These are phyloP conservation scores for Callocephalon fimbriatum DNA, from an alignment of 2,113 vertebrate species.

Conservation along the genomic window DNA sequence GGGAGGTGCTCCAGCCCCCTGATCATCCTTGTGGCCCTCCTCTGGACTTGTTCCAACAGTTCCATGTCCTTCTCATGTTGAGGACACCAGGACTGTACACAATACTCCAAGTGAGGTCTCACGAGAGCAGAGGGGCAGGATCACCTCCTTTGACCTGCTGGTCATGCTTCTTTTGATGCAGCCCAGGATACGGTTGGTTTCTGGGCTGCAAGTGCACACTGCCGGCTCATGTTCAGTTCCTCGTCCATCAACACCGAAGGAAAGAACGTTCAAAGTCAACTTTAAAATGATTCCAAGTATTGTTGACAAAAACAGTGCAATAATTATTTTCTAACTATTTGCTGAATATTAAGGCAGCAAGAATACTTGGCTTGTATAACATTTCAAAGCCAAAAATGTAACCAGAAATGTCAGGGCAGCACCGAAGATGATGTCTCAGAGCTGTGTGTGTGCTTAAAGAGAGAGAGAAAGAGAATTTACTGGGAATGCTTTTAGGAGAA, in stretches of 20 bases:
- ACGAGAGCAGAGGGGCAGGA: too few relatives aligned
- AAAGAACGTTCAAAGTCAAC: not conserved
- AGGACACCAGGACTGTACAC: too few relatives aligned
- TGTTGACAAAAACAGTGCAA: not conserved
- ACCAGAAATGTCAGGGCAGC: not conserved
- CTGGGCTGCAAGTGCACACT: too few relatives aligned
- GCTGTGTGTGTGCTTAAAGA: not conserved
- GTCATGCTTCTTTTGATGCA: too few relatives aligned
- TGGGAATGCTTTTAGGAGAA: not conserved
- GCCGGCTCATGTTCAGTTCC: too few relatives aligned
- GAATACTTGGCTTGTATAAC: fast-evolving
- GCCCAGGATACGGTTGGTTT: too few relatives aligned
- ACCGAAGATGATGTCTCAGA: not conserved
- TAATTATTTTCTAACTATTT: not conserved
- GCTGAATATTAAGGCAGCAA: not conserved
- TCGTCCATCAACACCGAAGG: not conserved
- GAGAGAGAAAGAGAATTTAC: not conserved
- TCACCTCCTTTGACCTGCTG: too few relatives aligned
- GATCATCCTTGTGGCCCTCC: too few relatives aligned
- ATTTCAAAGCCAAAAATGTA: not conserved
- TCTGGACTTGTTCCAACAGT: too few relatives aligned
- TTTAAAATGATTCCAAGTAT: not conserved
- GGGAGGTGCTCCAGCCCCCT: too few relatives aligned
- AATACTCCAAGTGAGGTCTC: too few relatives aligned
- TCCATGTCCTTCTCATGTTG: too few relatives aligned